Percentiles rank a stretch among this genome's conserved stretches.
Evolutionary conservation across 2,888 invertebrate species (phyloP).

Genomic region (Lissonota sp.): DNA sequence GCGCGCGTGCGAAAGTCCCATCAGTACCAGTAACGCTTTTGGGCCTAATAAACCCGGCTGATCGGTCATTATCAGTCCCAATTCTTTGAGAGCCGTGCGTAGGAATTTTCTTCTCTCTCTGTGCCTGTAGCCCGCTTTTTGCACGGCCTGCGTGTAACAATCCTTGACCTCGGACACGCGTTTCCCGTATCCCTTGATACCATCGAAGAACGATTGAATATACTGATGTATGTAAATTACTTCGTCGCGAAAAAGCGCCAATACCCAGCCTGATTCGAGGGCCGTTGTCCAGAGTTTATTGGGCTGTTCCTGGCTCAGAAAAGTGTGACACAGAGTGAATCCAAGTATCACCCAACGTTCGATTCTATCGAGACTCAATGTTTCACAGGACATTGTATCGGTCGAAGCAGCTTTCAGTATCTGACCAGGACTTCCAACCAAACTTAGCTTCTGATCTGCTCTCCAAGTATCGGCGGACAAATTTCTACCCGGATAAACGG

Average conservation of each 20-base stretch:
- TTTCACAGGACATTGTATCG: slow-evolving; percentile 99
- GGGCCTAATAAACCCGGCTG: slow-evolving; percentile 99
- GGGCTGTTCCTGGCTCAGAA: slow-evolving; percentile 91
- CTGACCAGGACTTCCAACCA: slow-evolving; percentile 97
- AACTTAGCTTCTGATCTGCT: slow-evolving; percentile 95
- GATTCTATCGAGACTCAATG: slow-evolving; percentile 96
- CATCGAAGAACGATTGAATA: slow-evolving; percentile 96
- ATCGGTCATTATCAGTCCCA: slow-evolving; percentile 97
- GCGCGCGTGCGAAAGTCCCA: slow-evolving; percentile 96
- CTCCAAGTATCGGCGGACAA: slow-evolving; percentile 97
- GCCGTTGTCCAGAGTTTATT: slow-evolving; percentile 96
- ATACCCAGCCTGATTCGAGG: slow-evolving; percentile 96
- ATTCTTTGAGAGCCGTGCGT: slow-evolving; percentile 96
- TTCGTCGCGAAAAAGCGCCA: slow-evolving; percentile 98
- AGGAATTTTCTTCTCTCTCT: slow-evolving; percentile 98
- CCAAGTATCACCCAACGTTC: slow-evolving; percentile 99
- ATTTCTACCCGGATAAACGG: slow-evolving; percentile 95
- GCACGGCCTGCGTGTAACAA: slow-evolving; percentile 94
- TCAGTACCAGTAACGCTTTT: slow-evolving; percentile 97
- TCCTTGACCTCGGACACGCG: slow-evolving; percentile 98
- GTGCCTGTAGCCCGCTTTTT: slow-evolving; percentile 96
- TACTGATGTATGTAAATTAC: slow-evolving; percentile 98
- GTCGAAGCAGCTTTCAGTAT: slow-evolving; percentile 97
- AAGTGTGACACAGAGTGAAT: slow-evolving; percentile 94
- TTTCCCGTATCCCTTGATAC: slow-evolving; percentile 97